phyloP scores from a whole-genome alignment of 2,797 vertebrate genomes.

The Enteromius anoplus region DNA sequence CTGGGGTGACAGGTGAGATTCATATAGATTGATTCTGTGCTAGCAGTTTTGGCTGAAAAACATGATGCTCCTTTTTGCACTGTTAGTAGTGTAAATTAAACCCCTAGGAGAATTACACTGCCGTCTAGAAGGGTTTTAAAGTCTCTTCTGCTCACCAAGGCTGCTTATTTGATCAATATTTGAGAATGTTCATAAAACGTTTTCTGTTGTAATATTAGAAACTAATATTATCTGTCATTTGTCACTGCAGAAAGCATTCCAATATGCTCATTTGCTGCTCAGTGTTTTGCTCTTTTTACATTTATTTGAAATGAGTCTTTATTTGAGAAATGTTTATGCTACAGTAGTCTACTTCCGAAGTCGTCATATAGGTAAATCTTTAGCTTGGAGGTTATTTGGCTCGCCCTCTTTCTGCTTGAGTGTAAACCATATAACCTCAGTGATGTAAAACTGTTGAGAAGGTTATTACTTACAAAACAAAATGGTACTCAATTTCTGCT shows the following conservation, averaged over 20 bases:
- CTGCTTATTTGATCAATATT: not conserved
- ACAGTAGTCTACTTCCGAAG: no score
- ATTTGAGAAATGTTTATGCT: no score
- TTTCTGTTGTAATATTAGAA: not conserved
- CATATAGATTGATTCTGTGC: not conserved
- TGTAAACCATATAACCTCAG: no score
- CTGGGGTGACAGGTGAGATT: constrained; percentile 89
- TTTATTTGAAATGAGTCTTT: no score
- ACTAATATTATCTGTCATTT: not conserved
- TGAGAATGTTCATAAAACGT: no score
- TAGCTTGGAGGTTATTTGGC: no score
- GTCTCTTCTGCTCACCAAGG: not conserved
- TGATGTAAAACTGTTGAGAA: no score
- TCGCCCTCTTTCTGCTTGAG: no score
- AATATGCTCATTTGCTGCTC: not conserved
- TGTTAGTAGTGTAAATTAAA: not conserved
- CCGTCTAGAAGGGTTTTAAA: not conserved
- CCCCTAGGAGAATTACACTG: not conserved
- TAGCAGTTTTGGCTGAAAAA: not conserved
- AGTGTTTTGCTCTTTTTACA: no score
- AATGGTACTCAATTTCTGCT: not conserved
- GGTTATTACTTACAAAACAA: no score
- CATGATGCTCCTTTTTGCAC: not conserved
- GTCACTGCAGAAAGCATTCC: not conserved
- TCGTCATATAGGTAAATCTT: not conserved